Conservation (phyloP, 2,888 invertebrate genomes). For the Steromphala cineraria region DNA sequence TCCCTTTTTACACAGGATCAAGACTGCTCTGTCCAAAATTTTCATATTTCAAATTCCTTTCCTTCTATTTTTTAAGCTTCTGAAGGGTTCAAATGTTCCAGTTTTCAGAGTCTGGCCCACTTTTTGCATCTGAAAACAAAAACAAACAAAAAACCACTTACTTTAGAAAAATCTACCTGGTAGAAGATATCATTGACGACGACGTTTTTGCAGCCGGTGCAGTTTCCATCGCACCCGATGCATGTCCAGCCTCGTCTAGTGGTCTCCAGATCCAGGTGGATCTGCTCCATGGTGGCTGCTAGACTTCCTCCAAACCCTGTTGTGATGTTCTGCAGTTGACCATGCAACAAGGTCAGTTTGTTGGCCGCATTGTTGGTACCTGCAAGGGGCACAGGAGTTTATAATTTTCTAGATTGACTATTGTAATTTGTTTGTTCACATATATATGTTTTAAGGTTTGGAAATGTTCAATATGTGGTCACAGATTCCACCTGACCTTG, state of each 20-base stretch:
- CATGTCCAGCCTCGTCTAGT: slow-evolving; percentile 30
- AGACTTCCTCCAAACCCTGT: not conserved
- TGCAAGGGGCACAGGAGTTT: not conserved
- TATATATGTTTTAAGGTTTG: too few species aligned
- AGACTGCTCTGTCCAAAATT: too few species aligned
- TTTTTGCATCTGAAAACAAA: too few species aligned
- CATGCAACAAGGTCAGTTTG: not conserved
- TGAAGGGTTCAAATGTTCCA: too few species aligned
- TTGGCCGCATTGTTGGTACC: not conserved
- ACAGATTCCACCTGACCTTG: too few species aligned
- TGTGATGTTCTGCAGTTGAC: not conserved
- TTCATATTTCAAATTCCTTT: too few species aligned
- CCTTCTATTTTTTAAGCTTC: too few species aligned
- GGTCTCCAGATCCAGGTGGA: slow-evolving; percentile 28
- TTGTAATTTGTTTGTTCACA: too few species aligned
- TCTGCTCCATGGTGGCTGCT: not conserved
- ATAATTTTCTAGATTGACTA: too few species aligned
- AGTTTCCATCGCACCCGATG: slow-evolving; percentile 35
- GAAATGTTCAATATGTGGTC: too few species aligned
- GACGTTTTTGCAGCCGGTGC: slow-evolving; percentile 29
- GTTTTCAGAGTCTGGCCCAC: too few species aligned
- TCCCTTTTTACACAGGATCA: too few species aligned
- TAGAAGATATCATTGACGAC: slow-evolving; percentile 33
- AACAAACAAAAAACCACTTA: slow-evolving; percentile 3
- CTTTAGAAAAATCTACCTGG: slow-evolving; percentile 29